A percentile compares a stretch with the other conserved stretches of the same genome.
Conservation (phyloP, 2,797 vertebrate genomes). For the Eulemur mongoz region DNA sequence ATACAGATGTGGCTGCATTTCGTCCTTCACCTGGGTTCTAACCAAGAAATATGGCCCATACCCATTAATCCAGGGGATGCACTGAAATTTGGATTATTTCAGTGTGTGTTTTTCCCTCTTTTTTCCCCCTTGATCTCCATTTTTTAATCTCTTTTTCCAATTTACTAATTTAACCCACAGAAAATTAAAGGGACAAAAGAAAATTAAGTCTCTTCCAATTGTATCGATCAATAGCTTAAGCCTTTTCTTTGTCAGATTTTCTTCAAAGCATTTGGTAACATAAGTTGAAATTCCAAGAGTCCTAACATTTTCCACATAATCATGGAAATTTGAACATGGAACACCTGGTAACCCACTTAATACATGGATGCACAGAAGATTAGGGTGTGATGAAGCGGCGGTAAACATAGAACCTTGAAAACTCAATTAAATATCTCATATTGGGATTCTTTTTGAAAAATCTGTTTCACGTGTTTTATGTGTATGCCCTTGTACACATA, state of each 20-base stretch:
- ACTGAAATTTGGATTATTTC: not conserved
- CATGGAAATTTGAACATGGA: not conserved
- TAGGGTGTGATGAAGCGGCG: not conserved
- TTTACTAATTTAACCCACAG: not conserved
- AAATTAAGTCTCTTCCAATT: slow-evolving; percentile 30
- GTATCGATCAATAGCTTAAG: not conserved
- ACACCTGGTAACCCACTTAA: not conserved
- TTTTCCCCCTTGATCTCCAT: not conserved
- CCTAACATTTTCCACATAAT: not conserved
- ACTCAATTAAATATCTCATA: not conserved
- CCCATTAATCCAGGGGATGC: not conserved
- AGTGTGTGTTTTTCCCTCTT: not conserved
- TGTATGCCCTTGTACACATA: not conserved
- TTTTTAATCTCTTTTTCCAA: not conserved
- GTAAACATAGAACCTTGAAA: slow-evolving; percentile 14
- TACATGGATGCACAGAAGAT: not conserved
- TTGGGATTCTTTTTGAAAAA: not conserved
- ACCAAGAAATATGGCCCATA: not conserved
- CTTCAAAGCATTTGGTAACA: not conserved
- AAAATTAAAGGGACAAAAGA: slow-evolving; percentile 1
- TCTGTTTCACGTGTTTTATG: not conserved
- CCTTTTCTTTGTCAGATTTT: not conserved
- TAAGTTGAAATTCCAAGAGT: not conserved
- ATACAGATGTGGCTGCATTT: not conserved
- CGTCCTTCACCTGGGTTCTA: not conserved